phyloP scores from a whole-genome alignment of 2,113 vertebrate species.

The Tonatia bakeri region DNA sequence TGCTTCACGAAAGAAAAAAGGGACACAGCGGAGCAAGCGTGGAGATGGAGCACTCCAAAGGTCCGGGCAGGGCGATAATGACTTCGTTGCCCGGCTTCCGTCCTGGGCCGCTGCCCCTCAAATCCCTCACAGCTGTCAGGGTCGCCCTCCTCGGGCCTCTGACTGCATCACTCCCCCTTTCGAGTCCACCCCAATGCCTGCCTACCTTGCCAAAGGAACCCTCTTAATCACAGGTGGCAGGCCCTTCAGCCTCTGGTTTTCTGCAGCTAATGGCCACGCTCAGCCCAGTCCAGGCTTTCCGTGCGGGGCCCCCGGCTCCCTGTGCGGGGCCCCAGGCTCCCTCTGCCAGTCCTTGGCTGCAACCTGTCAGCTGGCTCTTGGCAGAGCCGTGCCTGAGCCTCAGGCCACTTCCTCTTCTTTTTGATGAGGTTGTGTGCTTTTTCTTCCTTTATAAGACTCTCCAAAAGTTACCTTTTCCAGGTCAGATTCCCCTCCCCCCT shows the following conservation, averaged over 20 bases:
- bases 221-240: conserved; percentile 28
- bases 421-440: not conserved
- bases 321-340: not conserved
- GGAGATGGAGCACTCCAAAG: not conserved
- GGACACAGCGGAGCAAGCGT: not conserved
- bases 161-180: conserved; percentile 12
- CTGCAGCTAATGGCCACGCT: not conserved
- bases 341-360: not conserved
- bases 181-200: not conserved
- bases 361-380: not conserved
- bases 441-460: not conserved
- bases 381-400: not conserved
- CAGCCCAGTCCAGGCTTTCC: not conserved
- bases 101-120: not conserved
- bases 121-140: conserved; percentile 40
- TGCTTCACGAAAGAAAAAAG: not conserved
- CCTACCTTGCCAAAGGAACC: conserved; percentile 35
- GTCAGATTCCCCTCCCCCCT: not conserved
- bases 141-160: not conserved
- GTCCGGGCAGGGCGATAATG: not conserved
- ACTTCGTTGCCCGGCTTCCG: not conserved
- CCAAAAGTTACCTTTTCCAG: not conserved
- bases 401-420: not conserved
- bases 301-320: not conserved
- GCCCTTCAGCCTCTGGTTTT: not conserved